These are phyloP conservation scores for Mormyrus iriodes DNA, from an alignment of 2,113 vertebrate species.

Conservation along the genomic window DNA sequence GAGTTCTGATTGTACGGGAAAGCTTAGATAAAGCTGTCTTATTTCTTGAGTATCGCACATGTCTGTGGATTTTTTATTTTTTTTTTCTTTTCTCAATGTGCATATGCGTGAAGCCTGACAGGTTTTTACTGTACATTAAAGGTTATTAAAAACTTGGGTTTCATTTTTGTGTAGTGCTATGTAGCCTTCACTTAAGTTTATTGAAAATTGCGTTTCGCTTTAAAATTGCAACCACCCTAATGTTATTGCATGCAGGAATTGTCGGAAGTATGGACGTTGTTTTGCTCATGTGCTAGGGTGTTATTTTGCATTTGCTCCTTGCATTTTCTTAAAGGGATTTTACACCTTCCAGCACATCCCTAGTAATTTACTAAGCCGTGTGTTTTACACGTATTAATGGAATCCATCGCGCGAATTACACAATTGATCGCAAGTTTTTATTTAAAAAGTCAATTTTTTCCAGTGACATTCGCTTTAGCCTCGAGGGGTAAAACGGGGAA, in stretches of 20 bases:
- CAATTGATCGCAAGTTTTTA: neutral
- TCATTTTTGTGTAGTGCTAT: constrained; percentile 8
- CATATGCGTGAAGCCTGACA: constrained; percentile 11
- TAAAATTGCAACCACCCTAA: neutral
- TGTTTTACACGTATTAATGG: neutral
- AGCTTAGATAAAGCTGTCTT: neutral
- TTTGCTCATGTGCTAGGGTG: neutral
- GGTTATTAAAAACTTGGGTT: constrained; percentile 21
- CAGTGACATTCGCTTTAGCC: neutral
- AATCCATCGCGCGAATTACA: neutral
- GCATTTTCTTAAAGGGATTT: neutral
- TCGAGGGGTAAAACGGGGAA: neutral
- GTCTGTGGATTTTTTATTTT: neutral
- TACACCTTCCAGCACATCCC: neutral
- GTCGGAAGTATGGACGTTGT: neutral
- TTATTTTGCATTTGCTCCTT: neutral
- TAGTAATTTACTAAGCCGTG: neutral
- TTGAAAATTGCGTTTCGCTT: neutral
- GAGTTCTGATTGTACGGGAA: neutral
- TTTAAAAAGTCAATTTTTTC: neutral
- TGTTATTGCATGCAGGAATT: neutral
- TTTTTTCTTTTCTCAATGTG: neutral
- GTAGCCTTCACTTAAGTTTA: neutral
- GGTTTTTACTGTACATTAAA: constrained; percentile 46
- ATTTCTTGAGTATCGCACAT: neutral